These are phyloP conservation scores for Acrocera orbiculus DNA, from an alignment of 2,888 invertebrate genomes.

Conservation along the genomic window DNA sequence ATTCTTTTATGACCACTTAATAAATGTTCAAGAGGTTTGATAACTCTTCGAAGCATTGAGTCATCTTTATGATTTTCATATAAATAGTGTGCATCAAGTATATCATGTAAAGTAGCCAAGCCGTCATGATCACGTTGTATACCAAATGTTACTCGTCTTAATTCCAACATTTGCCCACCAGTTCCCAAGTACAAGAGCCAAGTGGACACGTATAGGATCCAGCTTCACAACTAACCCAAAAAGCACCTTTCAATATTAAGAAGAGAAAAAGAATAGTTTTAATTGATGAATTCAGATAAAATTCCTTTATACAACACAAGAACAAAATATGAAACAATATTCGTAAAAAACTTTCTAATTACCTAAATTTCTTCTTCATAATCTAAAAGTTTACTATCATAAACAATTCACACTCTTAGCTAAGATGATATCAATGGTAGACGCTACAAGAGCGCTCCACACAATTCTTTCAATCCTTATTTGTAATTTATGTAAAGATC, in stretches of 20 bases:
- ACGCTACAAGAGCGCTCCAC: constrained; percentile 92
- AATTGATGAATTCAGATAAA: constrained; percentile 2
- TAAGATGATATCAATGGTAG: constrained; percentile 99
- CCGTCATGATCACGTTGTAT: constrained; percentile 64
- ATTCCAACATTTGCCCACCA: constrained; percentile 96
- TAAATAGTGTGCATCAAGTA: constrained; percentile 88
- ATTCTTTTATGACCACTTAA: constrained; percentile 83
- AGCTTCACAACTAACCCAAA: constrained; percentile 97
- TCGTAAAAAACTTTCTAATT: too few species aligned
- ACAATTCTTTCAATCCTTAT: constrained; percentile 76
- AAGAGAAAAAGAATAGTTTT: neutral
- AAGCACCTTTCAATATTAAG: constrained; percentile 46
- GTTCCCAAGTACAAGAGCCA: constrained; percentile 90
- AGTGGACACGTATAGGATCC: constrained; percentile 98
- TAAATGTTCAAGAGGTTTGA: constrained; percentile 86
- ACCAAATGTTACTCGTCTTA: constrained; percentile 84
- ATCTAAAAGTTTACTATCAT: constrained; percentile 81
- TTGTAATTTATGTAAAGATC: constrained; percentile 38
- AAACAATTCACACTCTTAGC: constrained; percentile 85
- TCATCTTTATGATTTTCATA: constrained; percentile 95
- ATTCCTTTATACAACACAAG: neutral
- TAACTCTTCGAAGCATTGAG: constrained; percentile 72
- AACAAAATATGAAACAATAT: neutral
- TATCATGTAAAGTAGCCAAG: constrained; percentile 94
- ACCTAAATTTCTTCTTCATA: constrained; percentile 76